Evolutionary conservation across 2,888 invertebrate species (phyloP), one percentile per base, ranked within the genome.

Genomic region (Bembecia ichneumoniformis): DNA sequence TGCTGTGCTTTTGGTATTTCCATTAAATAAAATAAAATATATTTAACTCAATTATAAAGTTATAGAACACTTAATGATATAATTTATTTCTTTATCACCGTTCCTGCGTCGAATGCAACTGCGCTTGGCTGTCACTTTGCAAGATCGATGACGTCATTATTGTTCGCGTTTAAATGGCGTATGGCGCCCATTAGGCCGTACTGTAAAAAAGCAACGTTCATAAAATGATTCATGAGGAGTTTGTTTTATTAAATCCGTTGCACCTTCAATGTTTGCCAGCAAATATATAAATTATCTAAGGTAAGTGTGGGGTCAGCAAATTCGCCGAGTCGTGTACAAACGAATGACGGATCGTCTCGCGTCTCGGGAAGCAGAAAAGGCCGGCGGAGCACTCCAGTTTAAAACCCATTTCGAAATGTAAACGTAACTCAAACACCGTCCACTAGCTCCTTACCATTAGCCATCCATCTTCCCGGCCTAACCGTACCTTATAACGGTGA

Each of bases 121-220:
- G 74, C 66, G 71, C 67, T 28, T 56, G 51, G 54, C 68, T 70
- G 77, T 77, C 80, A 72, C 69, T 73, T 72, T 70, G 56, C 69
- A 63, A 80, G 80, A 81, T 80, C 69, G 77, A 79, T 79, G 76
- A 77, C 74, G 74, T 77, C 76, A 78, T 80, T 79, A 80, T 67
- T 71, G 63, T 64, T 55, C 61, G 60, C 67, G 63, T 66, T 64
- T 70, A 72, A 28, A 71, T 71, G 66, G 47, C 72, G 76, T 75
- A 74, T 73, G 67, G 64, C 66, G 59, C 56, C 66, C 66, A 61
- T 66, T 49, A 50, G 48, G 36, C 16, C 20, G 66, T 74, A 77
- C n/a, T 13, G 13, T 14, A 40, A 40, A 40, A 40, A 40, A 40
- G 28, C 28, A 28, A 28, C 9, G 28, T 28, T 28, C 7, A 28